Evolutionary conservation across 2,888 invertebrate genomes (phyloP).

Genomic region (Stenoptilia bipunctidactyla): DNA sequence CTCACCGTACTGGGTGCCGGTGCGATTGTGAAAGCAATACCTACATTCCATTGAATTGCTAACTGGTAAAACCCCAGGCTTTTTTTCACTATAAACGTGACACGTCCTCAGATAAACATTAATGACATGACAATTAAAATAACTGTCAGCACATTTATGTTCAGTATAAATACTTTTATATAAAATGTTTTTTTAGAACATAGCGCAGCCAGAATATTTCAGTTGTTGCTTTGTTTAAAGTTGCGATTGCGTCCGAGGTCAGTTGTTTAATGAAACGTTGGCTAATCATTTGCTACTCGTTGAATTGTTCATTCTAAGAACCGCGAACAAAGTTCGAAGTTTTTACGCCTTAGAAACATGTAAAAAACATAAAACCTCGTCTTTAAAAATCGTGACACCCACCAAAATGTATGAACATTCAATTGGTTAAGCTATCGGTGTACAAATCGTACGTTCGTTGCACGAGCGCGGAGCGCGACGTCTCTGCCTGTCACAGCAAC

Average conservation of each 20-base stretch:
- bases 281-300: conserved; percentile 43
- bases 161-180: too few species aligned
- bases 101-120: too few species aligned
- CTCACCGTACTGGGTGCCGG: neutral
- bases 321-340: too few species aligned
- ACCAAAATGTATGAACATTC: conserved; percentile 32
- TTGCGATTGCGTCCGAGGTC: conserved; percentile 55
- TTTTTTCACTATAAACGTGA: too few species aligned
- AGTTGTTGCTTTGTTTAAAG: conserved; percentile 48
- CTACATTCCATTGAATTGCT: neutral
- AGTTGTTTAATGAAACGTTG: conserved; percentile 48
- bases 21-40: neutral
- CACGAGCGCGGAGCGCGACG: conserved; percentile 31
- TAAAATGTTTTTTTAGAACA: neutral
- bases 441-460: conserved; percentile 15
- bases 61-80: neutral
- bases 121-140: too few species aligned
- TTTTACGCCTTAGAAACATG: neutral
- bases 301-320: conserved; percentile 22
- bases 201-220: conserved; percentile 21
- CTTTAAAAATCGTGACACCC: too few species aligned
- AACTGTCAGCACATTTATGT: too few species aligned
- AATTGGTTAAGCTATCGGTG: conserved; percentile 25
- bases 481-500: conserved; percentile 25
- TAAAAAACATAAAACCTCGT: too few species aligned